Evolutionary conservation across 92 coral and sea anemone genomes (phyloP).

Genomic region (Zoanthus solanderi): DNA sequence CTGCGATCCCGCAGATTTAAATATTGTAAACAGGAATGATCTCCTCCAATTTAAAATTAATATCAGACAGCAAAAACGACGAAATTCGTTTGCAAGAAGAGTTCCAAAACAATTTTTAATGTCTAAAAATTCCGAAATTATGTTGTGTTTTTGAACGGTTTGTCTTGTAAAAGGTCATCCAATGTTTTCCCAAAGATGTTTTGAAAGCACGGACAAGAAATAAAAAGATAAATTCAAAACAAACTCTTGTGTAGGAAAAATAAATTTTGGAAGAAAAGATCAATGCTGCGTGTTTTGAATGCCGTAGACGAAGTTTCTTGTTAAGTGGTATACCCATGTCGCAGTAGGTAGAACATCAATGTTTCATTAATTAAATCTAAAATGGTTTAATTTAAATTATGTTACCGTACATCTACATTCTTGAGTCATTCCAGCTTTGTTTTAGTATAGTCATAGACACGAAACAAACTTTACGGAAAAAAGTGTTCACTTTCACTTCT

Average conservation of each 20-base stretch:
- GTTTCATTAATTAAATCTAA: too few relatives aligned
- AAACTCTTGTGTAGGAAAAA: neutral
- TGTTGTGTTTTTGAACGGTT: neutral
- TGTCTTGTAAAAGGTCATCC: neutral
- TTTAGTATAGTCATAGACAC: too few relatives aligned
- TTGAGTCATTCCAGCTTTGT: too few relatives aligned
- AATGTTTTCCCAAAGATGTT: neutral
- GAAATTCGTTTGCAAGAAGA: neutral
- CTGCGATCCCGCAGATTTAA: neutral
- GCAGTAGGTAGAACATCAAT: too few relatives aligned
- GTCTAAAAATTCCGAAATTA: neutral
- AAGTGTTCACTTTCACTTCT: too few relatives aligned
- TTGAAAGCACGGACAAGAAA: neutral
- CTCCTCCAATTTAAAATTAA: neutral
- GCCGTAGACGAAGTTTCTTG: neutral
- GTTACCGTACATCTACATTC: too few relatives aligned
- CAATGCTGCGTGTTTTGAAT: neutral
- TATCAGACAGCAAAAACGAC: neutral
- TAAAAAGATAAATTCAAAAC: neutral
- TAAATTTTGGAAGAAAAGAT: neutral
- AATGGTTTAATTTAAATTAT: too few relatives aligned
- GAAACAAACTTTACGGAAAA: too few relatives aligned
- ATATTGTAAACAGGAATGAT: constrained; percentile 37
- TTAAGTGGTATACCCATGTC: neutral
- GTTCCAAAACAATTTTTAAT: neutral